A percentile compares a stretch with the other conserved stretches of the same genome.
Evolutionary conservation across 2,888 invertebrate genomes (phyloP).

Genomic region (Acrocera orbiculus): DNA sequence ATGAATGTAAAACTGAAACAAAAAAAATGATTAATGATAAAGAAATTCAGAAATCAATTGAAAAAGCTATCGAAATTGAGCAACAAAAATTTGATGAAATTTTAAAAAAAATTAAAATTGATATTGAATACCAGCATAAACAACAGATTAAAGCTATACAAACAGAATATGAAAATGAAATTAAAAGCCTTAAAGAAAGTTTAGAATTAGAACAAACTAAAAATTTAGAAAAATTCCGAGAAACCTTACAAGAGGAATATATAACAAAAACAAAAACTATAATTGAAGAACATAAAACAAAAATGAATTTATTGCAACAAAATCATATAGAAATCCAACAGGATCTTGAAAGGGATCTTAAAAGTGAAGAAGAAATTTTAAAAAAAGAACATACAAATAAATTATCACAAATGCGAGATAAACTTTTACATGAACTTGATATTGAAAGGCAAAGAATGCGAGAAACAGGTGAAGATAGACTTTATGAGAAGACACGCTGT

Average conservation of each 20-base stretch:
- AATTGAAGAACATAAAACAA: constrained; percentile 34
- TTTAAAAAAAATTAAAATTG: constrained; percentile 21
- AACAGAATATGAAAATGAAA: constrained; percentile 25
- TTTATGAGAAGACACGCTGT: constrained; percentile 47
- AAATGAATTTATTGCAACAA: constrained; percentile 25
- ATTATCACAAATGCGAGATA: constrained; percentile 43
- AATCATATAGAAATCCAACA: constrained; percentile 28
- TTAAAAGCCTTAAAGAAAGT: constrained; percentile 33
- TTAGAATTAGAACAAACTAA: constrained; percentile 32
- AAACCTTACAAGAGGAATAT: constrained; percentile 29
- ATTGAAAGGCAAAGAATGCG: constrained; percentile 31
- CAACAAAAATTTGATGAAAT: constrained; percentile 11
- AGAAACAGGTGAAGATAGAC: constrained; percentile 30
- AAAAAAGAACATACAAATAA: constrained; percentile 49
- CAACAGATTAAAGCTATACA: constrained; percentile 29
- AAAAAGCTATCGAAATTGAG: constrained; percentile 15
- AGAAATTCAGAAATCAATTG: constrained; percentile 23
- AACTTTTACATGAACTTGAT: constrained; percentile 39
- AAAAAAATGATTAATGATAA: constrained; percentile 36
- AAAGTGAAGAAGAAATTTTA: constrained; percentile 45
- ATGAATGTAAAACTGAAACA: constrained; percentile 36
- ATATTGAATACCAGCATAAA: constrained; percentile 23
- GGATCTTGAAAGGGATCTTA: constrained; percentile 27
- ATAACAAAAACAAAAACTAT: constrained; percentile 35
- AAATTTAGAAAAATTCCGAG: constrained; percentile 27